Conservation (phyloP, 2,113 vertebrate species). For the Zeus faber region DNA sequence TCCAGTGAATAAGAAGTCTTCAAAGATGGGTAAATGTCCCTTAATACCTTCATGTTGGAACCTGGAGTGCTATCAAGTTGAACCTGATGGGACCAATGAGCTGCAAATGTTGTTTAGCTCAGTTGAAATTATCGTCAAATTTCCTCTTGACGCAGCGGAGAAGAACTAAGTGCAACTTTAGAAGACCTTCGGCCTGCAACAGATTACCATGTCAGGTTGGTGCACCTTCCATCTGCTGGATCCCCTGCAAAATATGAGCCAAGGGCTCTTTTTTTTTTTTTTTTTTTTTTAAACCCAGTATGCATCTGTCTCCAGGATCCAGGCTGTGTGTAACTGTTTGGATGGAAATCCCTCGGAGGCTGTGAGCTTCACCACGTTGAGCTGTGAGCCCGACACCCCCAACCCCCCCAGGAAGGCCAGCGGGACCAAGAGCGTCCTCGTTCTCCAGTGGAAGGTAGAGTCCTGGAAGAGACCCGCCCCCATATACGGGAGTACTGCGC, state of each 20-base stretch:
- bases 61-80: too few species aligned
- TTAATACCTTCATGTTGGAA: too few species aligned
- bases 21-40: too few species aligned
- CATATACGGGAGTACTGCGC: too few species aligned
- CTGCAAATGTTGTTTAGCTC: neutral
- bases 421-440: conserved; percentile 90
- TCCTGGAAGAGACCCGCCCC: too few species aligned
- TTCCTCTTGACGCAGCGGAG: conserved; percentile 73
- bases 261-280: neutral
- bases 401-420: conserved; percentile 88
- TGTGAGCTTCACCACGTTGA: conserved; percentile 88
- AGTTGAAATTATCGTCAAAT: neutral
- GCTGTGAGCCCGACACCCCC: conserved; percentile 90
- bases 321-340: conserved; percentile 83
- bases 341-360: conserved; percentile 86
- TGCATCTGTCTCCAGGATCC: conserved; percentile 84
- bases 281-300: neutral
- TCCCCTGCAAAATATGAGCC: neutral
- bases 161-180: conserved; percentile 86
- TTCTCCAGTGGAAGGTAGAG: conserved; percentile 90
- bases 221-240: neutral
- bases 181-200: conserved; percentile 93
- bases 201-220: conserved; percentile 93
- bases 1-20: too few species aligned
- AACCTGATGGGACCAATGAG: too few species aligned